Percentiles rank a stretch among this genome's conserved stretches.
Conservation (phyloP, 1,140 invertebrate species). For the Zaprionus ghesquierei region DNA sequence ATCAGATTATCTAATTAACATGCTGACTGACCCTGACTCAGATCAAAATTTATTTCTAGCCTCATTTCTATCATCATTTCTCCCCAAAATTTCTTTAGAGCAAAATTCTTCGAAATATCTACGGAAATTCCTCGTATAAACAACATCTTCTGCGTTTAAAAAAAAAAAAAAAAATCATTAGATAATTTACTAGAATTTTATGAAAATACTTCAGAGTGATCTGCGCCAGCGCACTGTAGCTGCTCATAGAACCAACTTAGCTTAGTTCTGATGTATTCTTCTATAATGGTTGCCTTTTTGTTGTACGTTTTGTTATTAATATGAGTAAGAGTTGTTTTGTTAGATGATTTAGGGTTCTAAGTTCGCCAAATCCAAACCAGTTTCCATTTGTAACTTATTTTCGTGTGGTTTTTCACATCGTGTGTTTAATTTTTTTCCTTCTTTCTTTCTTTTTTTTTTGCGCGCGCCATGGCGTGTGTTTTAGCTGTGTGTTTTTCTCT, state of each 20-base stretch:
- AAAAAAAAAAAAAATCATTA: background rate
- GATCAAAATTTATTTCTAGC: background rate
- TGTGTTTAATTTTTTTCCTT: slow-evolving; percentile 58
- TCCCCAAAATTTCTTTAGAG: background rate
- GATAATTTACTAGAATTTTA: background rate
- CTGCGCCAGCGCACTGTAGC: slow-evolving; percentile 19
- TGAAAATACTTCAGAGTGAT: background rate
- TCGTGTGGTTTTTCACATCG: slow-evolving; percentile 66
- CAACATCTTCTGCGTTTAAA: background rate
- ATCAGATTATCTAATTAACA: background rate
- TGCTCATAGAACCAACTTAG: slow-evolving; percentile 23
- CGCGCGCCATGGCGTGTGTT: slow-evolving; percentile 37
- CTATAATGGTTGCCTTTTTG: slow-evolving; percentile 37
- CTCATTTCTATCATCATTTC: background rate
- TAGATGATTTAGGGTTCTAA: slow-evolving; percentile 69
- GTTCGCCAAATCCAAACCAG: slow-evolving; percentile 75
- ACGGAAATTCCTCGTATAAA: background rate
- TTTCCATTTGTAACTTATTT: slow-evolving; percentile 77
- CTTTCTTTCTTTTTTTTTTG: slow-evolving; percentile 1
- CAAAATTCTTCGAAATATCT: background rate
- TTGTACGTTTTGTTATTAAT: slow-evolving; percentile 65
- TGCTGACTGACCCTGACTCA: background rate
- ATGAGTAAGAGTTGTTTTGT: slow-evolving; percentile 67
- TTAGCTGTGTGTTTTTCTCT: slow-evolving; percentile 57
- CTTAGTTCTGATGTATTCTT: slow-evolving; percentile 35